Evolutionary conservation across 2,113 vertebrate species (phyloP), one percentile per base, ranked within the genome.

Genomic region (Oncorhynchus keta): DNA sequence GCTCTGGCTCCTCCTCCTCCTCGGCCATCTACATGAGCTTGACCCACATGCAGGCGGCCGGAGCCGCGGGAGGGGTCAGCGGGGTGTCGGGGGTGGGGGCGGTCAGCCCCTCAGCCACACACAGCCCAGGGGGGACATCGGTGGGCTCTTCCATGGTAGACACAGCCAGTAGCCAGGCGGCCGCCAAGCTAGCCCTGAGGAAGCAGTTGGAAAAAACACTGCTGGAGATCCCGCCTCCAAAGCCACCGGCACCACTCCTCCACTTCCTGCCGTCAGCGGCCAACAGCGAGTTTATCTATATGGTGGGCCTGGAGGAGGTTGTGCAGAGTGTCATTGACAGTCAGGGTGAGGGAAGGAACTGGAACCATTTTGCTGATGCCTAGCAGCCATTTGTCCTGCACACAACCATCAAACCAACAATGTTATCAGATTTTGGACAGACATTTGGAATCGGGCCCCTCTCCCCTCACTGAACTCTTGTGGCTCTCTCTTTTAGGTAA

Each of bases 201-300:
- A 96, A 96, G 82, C 95, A 96, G 90, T 93, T 96, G 91, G 95
- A 96, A 79, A 96, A 96, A 76, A 96, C 95, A 0, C 93, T 96
- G 24, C 91, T 96, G 90, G 95, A 96, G 79, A 96, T 96, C 55
- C 95, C 95, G 0, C 95, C 95, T 0, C 95, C 95, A 0, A 96
- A 95, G 0, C 94, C 95, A 0, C 95, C 95, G 0, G 94, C 95
- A 0, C 95, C 95, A 0, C 89, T 95, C 3, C 92, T 96, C 66
- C 94, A 95, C 68, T 96, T 96, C 87, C 84, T 96, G 74, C 95
- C 95, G 75, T 95, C 95, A 28, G 95, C 95, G 0, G 95, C 95
- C 85, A 96, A 96, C 87, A 94, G 94, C 74, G 95, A 96, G 83
- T 96, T 96, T 90, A 96, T 96, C 89, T 96, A 96, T 91, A 95